Conservation (phyloP, 2,797 vertebrate genomes). For the Synanceia verrucosa region DNA sequence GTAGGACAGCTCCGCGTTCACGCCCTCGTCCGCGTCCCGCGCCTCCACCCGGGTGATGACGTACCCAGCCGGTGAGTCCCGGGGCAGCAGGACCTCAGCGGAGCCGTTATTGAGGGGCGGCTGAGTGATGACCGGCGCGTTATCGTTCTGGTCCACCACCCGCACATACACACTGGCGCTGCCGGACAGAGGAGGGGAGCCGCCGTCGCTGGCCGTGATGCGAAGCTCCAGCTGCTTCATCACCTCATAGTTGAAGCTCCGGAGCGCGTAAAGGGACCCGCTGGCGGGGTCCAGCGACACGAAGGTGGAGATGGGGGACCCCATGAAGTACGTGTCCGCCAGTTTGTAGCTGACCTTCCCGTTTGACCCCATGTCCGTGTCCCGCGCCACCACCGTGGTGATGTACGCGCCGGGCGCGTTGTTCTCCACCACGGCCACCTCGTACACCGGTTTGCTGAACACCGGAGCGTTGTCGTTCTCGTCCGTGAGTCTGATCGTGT, state of each 20-base stretch:
- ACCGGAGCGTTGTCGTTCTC: constrained; percentile 93
- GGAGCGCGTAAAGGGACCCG: constrained; percentile 92
- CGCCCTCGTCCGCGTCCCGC: constrained; percentile 90
- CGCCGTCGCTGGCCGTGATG: constrained; percentile 90
- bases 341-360: constrained; percentile 92
- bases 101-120: constrained; percentile 89
- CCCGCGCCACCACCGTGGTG: constrained; percentile 87
- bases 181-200: constrained; percentile 89
- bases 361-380: constrained; percentile 89
- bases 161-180: constrained; percentile 87
- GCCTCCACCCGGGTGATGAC: constrained; percentile 89
- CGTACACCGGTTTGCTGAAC: constrained; percentile 87
- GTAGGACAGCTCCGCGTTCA: constrained; percentile 89
- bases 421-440: constrained; percentile 90
- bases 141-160: constrained; percentile 94
- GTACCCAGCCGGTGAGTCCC: constrained; percentile 86
- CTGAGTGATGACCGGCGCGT: constrained; percentile 87
- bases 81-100: constrained; percentile 87
- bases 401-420: constrained; percentile 92
- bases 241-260: constrained; percentile 94
- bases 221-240: constrained; percentile 91
- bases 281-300: constrained; percentile 93
- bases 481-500: constrained; percentile 90
- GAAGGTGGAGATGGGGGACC: constrained; percentile 90
- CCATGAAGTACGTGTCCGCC: constrained; percentile 88